phyloP scores from a whole-genome alignment of 2,888 invertebrate genomes.

The Hecatera dysodea region DNA sequence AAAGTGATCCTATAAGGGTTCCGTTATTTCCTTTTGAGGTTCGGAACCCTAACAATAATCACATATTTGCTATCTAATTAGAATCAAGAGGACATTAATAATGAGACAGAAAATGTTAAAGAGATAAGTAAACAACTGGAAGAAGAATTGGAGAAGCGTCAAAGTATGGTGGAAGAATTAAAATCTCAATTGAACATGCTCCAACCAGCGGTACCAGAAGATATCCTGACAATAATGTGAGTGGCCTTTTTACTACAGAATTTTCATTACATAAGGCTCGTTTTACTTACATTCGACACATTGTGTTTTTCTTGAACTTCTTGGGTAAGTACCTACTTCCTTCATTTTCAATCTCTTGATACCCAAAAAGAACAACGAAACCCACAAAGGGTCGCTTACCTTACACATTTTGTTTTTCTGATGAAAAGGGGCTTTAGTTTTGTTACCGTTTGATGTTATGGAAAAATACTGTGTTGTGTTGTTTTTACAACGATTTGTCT shows the following conservation, averaged over 20 bases:
- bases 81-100: conserved; percentile 76
- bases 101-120: conserved; percentile 70
- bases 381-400: conserved; percentile 13
- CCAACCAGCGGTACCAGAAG: conserved; percentile 71
- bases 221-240: conserved; percentile 76
- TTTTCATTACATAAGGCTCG: not conserved
- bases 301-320: not conserved
- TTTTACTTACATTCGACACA: not conserved
- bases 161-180: conserved; percentile 70
- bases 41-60: too few relatives aligned
- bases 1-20: too few relatives aligned
- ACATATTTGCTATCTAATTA: conserved; percentile 45
- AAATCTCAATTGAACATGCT: conserved; percentile 67
- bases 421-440: conserved; percentile 1
- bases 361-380: conserved; percentile 22
- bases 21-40: too few relatives aligned
- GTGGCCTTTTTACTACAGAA: conserved; percentile 25
- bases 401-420: conserved; percentile 17
- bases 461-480: conserved; percentile 4
- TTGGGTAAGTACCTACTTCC: not conserved
- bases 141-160: conserved; percentile 67
- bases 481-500: not conserved
- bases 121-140: conserved; percentile 66
- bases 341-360: conserved; percentile 9
- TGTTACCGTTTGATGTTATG: conserved; percentile 9